Base-by-base conservation (phyloP, 1,140 invertebrate species). In the Holotrichia oblita region DNA sequence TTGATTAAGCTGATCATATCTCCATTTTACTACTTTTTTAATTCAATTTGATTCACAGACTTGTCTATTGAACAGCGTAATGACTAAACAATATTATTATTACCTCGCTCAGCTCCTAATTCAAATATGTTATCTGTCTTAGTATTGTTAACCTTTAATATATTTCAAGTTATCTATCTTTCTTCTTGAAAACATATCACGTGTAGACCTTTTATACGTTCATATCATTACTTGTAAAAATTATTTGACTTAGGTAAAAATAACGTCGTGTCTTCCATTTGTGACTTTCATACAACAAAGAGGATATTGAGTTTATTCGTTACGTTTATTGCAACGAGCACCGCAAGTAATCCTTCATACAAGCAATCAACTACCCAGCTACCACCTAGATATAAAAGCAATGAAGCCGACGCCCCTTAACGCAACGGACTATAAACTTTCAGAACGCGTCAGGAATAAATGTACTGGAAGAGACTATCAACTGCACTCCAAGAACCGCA, bases 401-500 rank as follows among this genome's bases (percentile, higher is more conserved):
- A 64, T 64, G 61, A 24, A 64, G 22, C 61, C 61, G 61, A n/a
- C n/a, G n/a, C 61, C 61, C 12, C 17, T 64, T 14, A 64, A 64
- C 61, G 61, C 61, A 64, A 64, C 61, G 17, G 61, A 64, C 61
- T 64, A 64, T 64, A 64, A 64, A 64, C 61, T 64, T 64, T 64
- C 17, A 20, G 61, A 64, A 64, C 61, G 61, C 61, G 22, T 64
- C 61, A 6, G 17, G 61, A 64, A 64, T 64, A 64, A 64, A 64
- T 64, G 61, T 64, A 64, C 20, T 27, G 61, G 61, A 64, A 64
- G 61, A 64, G 17, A 64, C 61, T 64, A 64, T 64, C 61, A 64
- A 64, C 61, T 64, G 61, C 61, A 64, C 61, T 64, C 17, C 22
- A 64, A 20, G 24, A 64, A 64, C 17, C 3, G 22, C 2, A 24